Conservation (phyloP, 92 coral and sea anemone species). For the Phymanthus crucifer region DNA sequence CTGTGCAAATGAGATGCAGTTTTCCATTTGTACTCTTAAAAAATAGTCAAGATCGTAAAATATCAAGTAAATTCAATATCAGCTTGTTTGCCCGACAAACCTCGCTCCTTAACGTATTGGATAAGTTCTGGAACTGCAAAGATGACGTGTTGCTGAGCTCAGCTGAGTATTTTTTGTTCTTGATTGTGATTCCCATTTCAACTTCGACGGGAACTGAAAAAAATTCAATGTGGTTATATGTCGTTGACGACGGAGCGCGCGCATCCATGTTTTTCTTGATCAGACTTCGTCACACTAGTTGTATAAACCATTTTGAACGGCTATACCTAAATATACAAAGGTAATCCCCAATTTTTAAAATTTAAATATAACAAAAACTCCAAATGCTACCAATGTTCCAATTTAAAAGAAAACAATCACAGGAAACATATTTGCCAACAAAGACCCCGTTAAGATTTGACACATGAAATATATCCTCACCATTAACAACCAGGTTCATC, state of each 20-base stretch:
- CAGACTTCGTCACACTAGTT: no score
- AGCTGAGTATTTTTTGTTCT: neutral
- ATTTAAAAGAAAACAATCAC: no score
- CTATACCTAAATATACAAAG: no score
- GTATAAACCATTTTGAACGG: neutral
- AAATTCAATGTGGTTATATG: neutral
- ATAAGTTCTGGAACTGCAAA: constrained; percentile 9
- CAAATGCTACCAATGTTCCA: neutral
- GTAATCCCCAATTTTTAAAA: no score
- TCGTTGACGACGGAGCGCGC: no score
- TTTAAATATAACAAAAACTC: no score
- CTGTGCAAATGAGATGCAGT: neutral
- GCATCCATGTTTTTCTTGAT: no score
- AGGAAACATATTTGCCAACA: no score
- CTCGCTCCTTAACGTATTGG: constrained; percentile 1
- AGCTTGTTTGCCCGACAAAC: neutral
- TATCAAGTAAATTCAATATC: no score
- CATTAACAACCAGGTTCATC: constrained; percentile 16
- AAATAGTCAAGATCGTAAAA: no score
- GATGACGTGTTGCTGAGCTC: constrained; percentile 14
- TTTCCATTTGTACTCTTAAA: no score
- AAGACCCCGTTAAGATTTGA: no score
- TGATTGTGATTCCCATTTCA: constrained; percentile 3
- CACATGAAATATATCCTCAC: neutral
- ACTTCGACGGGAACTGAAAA: constrained; percentile 12